Evolutionary conservation across 2,113 vertebrate genomes (phyloP).

Genomic region (Okapia johnstoni): DNA sequence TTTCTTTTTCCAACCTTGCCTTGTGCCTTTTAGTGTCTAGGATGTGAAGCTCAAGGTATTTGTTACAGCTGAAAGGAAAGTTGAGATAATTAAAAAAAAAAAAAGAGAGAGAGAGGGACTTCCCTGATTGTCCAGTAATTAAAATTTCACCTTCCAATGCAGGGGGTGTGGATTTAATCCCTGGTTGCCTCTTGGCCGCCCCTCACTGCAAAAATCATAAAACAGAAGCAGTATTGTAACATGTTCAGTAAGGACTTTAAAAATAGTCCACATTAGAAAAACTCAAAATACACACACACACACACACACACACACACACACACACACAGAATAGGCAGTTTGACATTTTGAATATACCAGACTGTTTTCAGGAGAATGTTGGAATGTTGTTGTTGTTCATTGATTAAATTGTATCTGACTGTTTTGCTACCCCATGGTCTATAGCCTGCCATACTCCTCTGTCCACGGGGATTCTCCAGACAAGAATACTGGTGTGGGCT

Average conservation of each 20-base stretch:
- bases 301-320: too few species aligned
- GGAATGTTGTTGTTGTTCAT: background rate
- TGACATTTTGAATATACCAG: background rate
- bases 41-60: background rate
- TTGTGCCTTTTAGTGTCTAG: too few species aligned
- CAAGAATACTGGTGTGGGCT: background rate
- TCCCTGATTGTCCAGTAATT: background rate
- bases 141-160: background rate
- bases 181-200: accelerated
- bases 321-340: background rate
- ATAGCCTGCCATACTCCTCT: background rate
- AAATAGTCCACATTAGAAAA: background rate
- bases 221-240: background rate
- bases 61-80: background rate
- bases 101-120: background rate
- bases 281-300: background rate
- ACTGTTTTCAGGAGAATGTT: background rate
- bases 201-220: accelerated
- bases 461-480: background rate
- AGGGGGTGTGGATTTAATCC: background rate
- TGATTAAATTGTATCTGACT: background rate
- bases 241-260: background rate
- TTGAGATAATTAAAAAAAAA: background rate
- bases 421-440: background rate
- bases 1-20: background rate